These are phyloP conservation scores for Perithous albicinctus DNA, from an alignment of 2,888 invertebrate species.

Conservation along the genomic window DNA sequence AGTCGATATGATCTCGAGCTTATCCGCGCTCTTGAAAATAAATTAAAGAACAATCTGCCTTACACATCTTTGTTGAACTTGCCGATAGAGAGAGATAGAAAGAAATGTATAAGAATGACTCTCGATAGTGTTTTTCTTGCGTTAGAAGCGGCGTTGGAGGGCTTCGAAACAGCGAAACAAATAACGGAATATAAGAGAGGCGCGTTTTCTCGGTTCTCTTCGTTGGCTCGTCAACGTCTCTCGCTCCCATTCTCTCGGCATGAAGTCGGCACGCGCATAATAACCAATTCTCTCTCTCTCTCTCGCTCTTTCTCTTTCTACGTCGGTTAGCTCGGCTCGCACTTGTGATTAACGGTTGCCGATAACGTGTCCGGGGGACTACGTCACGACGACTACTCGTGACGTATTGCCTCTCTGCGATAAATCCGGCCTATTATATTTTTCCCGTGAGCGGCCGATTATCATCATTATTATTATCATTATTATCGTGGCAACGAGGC, in stretches of 20 bases:
- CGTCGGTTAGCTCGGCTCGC: slow-evolving; percentile 17
- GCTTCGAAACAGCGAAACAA: slow-evolving; percentile 16
- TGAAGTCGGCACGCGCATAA: slow-evolving; percentile 23
- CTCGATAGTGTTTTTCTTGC: not conserved
- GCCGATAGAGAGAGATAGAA: not conserved
- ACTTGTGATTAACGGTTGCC: slow-evolving; percentile 63
- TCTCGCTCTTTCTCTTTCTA: slow-evolving; percentile 1
- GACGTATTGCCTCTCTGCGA: slow-evolving; percentile 58
- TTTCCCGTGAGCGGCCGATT: slow-evolving; percentile 34
- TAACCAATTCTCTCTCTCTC: slow-evolving; percentile 11
- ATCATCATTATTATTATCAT: slow-evolving; percentile 52
- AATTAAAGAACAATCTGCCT: slow-evolving; percentile 29
- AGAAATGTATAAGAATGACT: too few species aligned
- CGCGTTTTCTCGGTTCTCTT: slow-evolving; percentile 14
- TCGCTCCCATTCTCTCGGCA: slow-evolving; percentile 24
- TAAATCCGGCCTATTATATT: slow-evolving; percentile 57
- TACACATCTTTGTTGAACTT: slow-evolving; percentile 25
- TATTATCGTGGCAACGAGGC: slow-evolving; percentile 9
- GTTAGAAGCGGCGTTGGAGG: not conserved
- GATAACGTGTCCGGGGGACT: slow-evolving; percentile 61
- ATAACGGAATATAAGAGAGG: slow-evolving; percentile 38
- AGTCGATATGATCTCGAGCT: not conserved
- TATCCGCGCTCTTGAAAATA: not conserved
- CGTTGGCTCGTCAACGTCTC: slow-evolving; percentile 3
- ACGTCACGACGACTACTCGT: slow-evolving; percentile 65